Percentiles rank a stretch among this genome's conserved stretches.
These are phyloP conservation scores for Neocrepidodera transversa DNA, from an alignment of 2,888 invertebrate genomes.

Conservation along the genomic window DNA sequence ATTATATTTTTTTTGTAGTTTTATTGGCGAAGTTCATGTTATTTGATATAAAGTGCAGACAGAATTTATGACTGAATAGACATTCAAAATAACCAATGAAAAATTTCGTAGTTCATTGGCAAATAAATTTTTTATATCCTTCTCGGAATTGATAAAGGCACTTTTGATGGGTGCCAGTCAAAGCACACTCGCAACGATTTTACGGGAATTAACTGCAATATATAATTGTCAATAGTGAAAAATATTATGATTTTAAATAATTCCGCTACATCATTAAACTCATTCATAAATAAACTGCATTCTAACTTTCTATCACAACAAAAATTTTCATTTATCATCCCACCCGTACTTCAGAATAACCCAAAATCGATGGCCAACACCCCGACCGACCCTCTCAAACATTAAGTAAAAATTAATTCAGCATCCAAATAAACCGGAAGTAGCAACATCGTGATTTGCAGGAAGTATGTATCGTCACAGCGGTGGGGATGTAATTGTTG, in stretches of 20 bases:
- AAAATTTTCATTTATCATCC: conserved; percentile 1
- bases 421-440: conserved; percentile 48
- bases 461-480: conserved; percentile 57
- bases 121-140: conserved; percentile 37
- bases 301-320: background rate
- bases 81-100: conserved; percentile 32
- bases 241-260: no score
- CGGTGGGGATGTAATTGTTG: conserved; percentile 57
- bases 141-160: conserved; percentile 31
- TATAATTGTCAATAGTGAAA: no score
- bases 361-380: background rate
- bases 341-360: conserved; percentile 4
- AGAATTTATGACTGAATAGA: conserved; percentile 31
- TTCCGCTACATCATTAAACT: no score
- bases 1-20: conserved; percentile 3
- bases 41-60: conserved; percentile 28
- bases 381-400: background rate
- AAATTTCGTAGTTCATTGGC: conserved; percentile 36
- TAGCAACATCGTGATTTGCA: conserved; percentile 45
- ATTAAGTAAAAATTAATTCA: conserved; percentile 38
- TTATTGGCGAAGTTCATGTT: conserved; percentile 24
- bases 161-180: conserved; percentile 35
- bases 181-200: conserved; percentile 20
- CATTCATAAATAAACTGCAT: background rate
- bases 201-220: background rate